Evolutionary conservation across 2,888 invertebrate species (phyloP).

Genomic region (Euzophera pinguis): DNA sequence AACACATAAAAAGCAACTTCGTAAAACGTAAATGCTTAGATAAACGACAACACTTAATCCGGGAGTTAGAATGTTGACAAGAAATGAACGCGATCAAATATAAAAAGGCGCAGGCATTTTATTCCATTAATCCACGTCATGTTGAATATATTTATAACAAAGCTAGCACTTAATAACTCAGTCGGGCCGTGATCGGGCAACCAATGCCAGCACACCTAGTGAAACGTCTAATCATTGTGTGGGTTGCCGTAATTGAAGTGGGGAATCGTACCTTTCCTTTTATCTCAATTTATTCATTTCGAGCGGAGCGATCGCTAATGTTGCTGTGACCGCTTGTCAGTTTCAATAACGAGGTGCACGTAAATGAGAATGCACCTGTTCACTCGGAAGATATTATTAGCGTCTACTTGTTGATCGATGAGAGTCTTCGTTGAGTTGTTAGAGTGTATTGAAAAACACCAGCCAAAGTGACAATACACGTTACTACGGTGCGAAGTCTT

Average conservation of each 20-base stretch:
- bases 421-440: not conserved
- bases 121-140: conserved; percentile 71
- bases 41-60: conserved; percentile 72
- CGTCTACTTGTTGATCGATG: conserved; percentile 8
- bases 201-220: conserved; percentile 43
- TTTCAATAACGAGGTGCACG: conserved; percentile 62
- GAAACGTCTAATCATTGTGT: conserved; percentile 76
- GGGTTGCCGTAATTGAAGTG: conserved; percentile 73
- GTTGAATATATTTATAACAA: conserved; percentile 75
- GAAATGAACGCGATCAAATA: conserved; percentile 65
- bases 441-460: not conserved
- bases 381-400: conserved; percentile 25
- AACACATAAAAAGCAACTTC: conserved; percentile 59
- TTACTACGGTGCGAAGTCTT: too few relatives aligned
- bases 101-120: conserved; percentile 60
- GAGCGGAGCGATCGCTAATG: conserved; percentile 62
- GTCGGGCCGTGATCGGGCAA: conserved; percentile 51
- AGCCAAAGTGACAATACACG: too few relatives aligned
- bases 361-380: conserved; percentile 56
- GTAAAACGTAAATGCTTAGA: conserved; percentile 63
- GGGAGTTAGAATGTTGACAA: conserved; percentile 74
- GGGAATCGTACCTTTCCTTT: conserved; percentile 63
- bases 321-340: conserved; percentile 75
- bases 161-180: conserved; percentile 73
- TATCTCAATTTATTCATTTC: conserved; percentile 77